Base-by-base conservation (phyloP, 2,113 vertebrate species). In the Clupea harengus region DNA sequence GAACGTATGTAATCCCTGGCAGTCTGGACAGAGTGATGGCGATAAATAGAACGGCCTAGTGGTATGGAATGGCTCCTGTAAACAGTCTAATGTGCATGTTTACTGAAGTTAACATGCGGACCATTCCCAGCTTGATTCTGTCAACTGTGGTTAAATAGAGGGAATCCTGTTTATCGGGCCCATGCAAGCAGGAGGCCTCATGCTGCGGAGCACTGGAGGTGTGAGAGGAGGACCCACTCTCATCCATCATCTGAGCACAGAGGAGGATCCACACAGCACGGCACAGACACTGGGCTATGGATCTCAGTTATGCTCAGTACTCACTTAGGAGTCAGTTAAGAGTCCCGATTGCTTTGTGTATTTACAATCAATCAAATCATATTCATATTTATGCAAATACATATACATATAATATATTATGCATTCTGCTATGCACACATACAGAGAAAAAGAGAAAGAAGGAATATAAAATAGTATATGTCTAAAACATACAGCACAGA, bases 121-220 rank as follows among this genome's bases (percentile, higher is more conserved):
- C 47, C 2, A 25, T 83, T 78, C 28, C 15, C 32, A 52, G 82
- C 52, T 46, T 46, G n/a, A 52, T 11, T 52, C 32, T 82, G 81
- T 82, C 47, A 7, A 5, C n/a, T 18, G 81, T 49, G 25, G 81
- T 39, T 45, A 44, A 86, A 28, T n/a, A 83, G 78, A 32, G 20
- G 44, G 84, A n/a, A 81, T 44, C 44, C 46, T 50, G 80, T 49
- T 86, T 82, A 82, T 75, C 22, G 54, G 54, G 20, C 22, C 18
- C 52, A 57, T 1, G 52, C 52, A 57, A 0, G 17, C 46, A 25
- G 60, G 57, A 32, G 47, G 45, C 15, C 39, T 3, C 45, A 22
- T 28, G 39, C 25, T 20, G 64, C 45, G 46, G 44, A 45, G 20
- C 15, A 6, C 25, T 75, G 81, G 22, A 2, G 17, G 22, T 67